Percentiles rank a stretch among this genome's conserved stretches.
These are phyloP conservation scores for Mythimna albipuncta DNA, from an alignment of 2,888 invertebrate genomes.

Conservation along the genomic window DNA sequence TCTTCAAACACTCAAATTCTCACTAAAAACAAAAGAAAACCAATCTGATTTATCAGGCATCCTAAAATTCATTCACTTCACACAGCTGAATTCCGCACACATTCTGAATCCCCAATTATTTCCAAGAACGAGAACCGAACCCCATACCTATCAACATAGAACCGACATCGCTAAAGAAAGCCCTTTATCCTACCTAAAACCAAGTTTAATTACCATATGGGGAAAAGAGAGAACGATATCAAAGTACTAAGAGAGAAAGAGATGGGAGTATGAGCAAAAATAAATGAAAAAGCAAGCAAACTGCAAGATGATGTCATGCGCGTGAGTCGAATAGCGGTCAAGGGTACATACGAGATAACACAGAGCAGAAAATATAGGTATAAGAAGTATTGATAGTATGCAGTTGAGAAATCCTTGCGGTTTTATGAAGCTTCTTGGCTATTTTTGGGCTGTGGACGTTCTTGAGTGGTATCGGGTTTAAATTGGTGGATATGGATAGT, in stretches of 20 bases:
- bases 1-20: too few relatives aligned
- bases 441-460: constrained; percentile 49
- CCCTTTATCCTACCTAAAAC: constrained; percentile 67
- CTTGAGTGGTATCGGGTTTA: constrained; percentile 16
- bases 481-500: background rate
- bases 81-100: constrained; percentile 35
- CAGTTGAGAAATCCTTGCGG: constrained; percentile 58
- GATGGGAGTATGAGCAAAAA: constrained; percentile 77
- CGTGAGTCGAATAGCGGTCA: constrained; percentile 86
- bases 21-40: constrained; percentile 20
- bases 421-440: constrained; percentile 42
- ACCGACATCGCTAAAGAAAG: constrained; percentile 60
- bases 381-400: constrained; percentile 21
- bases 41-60: constrained; percentile 16
- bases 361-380: constrained; percentile 53
- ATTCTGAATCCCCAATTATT: constrained; percentile 43
- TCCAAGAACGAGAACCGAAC: constrained; percentile 47
- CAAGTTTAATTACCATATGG: constrained; percentile 66
- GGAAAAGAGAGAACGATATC: constrained; percentile 58
- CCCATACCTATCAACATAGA: constrained; percentile 36
- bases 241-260: constrained; percentile 57
- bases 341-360: constrained; percentile 78
- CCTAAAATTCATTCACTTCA: constrained; percentile 38
- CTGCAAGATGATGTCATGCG: constrained; percentile 83
- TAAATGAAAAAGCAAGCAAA: constrained; percentile 79